Percentiles rank a stretch among this genome's conserved stretches.
Evolutionary conservation across 2,888 invertebrate genomes (phyloP).

Genomic region (Gonocerus acuteangulatus): DNA sequence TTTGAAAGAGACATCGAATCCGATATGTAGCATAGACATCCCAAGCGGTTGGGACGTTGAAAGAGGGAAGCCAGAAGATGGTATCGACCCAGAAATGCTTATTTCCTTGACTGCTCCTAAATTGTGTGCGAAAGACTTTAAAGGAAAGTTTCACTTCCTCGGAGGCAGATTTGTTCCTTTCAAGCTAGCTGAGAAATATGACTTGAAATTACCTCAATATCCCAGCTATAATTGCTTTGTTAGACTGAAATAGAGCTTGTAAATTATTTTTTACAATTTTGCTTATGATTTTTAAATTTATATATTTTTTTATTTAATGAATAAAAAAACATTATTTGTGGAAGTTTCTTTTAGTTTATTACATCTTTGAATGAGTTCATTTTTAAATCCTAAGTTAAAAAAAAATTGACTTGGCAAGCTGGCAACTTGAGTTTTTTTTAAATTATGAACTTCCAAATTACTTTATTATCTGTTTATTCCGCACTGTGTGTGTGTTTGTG

Average conservation of each 20-base stretch:
- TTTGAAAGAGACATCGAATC: conserved; percentile 54
- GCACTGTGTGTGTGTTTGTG: no score
- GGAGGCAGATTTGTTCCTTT: conserved; percentile 93
- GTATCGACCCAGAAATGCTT: conserved; percentile 72
- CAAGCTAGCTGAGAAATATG: conserved; percentile 66
- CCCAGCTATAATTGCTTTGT: conserved; percentile 48
- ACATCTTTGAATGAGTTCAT: no score
- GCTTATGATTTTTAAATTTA: no score
- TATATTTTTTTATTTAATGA: no score
- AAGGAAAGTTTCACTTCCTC: conserved; percentile 72
- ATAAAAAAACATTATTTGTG: no score
- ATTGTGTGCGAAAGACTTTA: conserved; percentile 69
- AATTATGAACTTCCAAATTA: no score
- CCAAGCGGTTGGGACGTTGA: conserved; percentile 99
- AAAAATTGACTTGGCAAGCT: no score
- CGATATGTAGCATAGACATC: conserved; percentile 82
- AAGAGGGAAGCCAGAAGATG: conserved; percentile 54
- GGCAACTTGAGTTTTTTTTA: no score
- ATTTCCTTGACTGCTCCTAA: conserved; percentile 97
- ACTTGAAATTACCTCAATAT: conserved; percentile 74
- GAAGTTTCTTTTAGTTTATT: no score
- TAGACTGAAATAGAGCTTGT: background rate
- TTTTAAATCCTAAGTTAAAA: no score
- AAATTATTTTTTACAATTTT: no score
- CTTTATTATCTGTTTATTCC: no score